Evolutionary conservation across 2,888 invertebrate genomes (phyloP).

Genomic region (Leucophenga maculata): DNA sequence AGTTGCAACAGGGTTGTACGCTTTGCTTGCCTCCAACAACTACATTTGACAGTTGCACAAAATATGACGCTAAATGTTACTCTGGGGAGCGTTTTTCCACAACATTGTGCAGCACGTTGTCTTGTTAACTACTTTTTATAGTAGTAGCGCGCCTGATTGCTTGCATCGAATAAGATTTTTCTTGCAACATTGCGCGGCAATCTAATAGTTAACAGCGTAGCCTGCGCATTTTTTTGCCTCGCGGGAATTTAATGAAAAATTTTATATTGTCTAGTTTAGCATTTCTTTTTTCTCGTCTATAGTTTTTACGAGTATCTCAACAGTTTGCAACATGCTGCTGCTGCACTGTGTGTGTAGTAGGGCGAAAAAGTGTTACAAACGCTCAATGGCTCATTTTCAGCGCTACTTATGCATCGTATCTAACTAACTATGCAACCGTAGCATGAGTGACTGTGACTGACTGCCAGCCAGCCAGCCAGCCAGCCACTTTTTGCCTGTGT

Average conservation of each 20-base stretch:
- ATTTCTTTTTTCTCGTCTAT: background rate
- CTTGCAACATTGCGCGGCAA: conserved; percentile 11
- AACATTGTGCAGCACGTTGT: background rate
- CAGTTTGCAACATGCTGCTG: background rate
- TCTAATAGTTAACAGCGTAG: background rate
- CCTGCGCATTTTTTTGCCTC: conserved; percentile 47
- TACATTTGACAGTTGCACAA: conserved; percentile 20
- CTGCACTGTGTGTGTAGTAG: background rate
- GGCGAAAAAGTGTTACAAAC: conserved; percentile 17
- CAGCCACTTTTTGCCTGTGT: background rate
- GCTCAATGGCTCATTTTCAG: conserved; percentile 2
- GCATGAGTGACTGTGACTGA: background rate
- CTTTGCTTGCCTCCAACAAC: background rate
- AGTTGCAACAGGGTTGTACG: conserved; percentile 17
- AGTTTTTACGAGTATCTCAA: background rate
- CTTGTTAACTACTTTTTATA: conserved; percentile 11
- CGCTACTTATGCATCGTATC: background rate
- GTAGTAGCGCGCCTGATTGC: no score
- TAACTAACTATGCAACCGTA: background rate
- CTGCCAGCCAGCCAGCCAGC: background rate
- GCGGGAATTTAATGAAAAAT: conserved; percentile 53
- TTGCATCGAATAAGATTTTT: background rate
- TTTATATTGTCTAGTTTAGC: conserved; percentile 44
- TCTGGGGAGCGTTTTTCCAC: conserved; percentile 47
- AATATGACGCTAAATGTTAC: conserved; percentile 53